Percentiles rank a stretch among this genome's conserved stretches.
These are phyloP conservation scores for Cyphomyrmex costatus DNA, from an alignment of 1,140 invertebrate species.

Conservation along the genomic window DNA sequence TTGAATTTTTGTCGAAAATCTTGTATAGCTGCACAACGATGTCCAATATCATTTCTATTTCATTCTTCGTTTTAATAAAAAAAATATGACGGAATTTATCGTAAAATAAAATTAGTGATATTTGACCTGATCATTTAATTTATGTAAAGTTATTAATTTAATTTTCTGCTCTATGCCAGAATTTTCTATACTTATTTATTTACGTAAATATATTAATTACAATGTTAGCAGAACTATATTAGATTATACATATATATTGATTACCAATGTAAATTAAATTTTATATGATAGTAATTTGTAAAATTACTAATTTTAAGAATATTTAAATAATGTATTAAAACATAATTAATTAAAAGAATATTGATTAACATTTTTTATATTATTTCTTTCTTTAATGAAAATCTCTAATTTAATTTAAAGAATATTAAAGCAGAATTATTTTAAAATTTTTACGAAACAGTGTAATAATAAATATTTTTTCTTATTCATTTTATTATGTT, in stretches of 20 bases:
- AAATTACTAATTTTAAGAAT: neutral
- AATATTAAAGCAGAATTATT: neutral
- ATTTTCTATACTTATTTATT: neutral
- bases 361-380: neutral
- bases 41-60: neutral
- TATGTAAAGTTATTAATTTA: neutral
- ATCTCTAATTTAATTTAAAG: neutral
- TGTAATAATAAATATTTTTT: neutral
- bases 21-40: neutral
- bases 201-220: neutral
- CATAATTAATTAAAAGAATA: neutral
- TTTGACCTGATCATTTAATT: neutral
- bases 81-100: neutral
- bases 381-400: neutral
- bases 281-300: neutral
- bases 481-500: neutral
- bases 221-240: neutral
- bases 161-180: neutral
- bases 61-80: neutral
- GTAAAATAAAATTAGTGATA: neutral
- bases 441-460: neutral
- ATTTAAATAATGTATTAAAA: neutral
- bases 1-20: slow-evolving; percentile 19
- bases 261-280: neutral
- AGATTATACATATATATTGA: neutral